Evolutionary conservation across 2,113 vertebrate species (phyloP).

Genomic region (Cyprinodon variegatus): DNA sequence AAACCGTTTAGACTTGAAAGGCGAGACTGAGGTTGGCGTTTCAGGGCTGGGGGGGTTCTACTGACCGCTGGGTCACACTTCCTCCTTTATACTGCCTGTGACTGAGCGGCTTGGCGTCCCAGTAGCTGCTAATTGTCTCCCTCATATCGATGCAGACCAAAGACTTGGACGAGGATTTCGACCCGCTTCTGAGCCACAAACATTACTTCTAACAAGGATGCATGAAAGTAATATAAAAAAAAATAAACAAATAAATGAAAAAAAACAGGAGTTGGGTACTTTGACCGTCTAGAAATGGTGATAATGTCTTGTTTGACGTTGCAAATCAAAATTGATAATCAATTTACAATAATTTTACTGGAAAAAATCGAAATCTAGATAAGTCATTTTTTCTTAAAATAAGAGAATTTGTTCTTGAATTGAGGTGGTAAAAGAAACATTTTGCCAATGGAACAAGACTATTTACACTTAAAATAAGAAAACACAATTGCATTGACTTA

Average conservation of each 20-base stretch:
- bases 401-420: no score
- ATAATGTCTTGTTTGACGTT: not conserved
- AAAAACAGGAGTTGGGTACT: no score
- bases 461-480: no score
- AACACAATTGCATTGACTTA: no score
- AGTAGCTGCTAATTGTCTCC: slow-evolving; percentile 55
- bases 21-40: slow-evolving; percentile 19
- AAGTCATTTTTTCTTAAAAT: no score
- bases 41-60: not conserved
- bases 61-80: slow-evolving; percentile 37
- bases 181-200: slow-evolving; percentile 51
- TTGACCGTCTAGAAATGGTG: no score
- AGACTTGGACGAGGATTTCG: slow-evolving; percentile 51
- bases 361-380: no score
- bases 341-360: not conserved
- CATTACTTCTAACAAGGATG: slow-evolving; percentile 34
- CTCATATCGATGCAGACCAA: slow-evolving; percentile 36
- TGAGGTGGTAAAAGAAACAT: no score
- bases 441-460: no score
- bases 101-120: slow-evolving; percentile 35
- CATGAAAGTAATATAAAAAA: slow-evolving; percentile 10
- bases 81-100: slow-evolving; percentile 38
- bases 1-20: slow-evolving; percentile 72
- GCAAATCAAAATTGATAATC: no score
- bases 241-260: no score